Evolutionary conservation across 35 echinoderm and acorn worm species (phyloP), one percentile per base, ranked within the genome.

Genomic region (Apostichopus japonicus): DNA sequence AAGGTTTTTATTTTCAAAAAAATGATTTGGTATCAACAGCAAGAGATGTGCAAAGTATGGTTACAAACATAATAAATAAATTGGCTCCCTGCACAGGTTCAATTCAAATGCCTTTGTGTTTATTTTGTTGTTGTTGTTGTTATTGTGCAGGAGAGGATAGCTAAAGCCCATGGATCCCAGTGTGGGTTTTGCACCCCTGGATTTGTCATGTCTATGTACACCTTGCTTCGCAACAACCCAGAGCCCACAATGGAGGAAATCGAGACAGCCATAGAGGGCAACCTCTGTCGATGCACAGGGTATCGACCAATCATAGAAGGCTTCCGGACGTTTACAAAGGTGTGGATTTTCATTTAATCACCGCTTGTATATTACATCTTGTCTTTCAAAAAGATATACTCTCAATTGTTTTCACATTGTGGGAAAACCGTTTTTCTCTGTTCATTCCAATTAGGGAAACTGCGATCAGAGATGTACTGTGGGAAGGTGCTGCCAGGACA

Each of bases 141-240:
- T 67, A 67, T 67, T 0, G 0, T 67, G 63, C 91, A 91, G 94
- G 90, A 94, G 62, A 65, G 95, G 57, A 79, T 96, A 19, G 95
- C 95, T 51, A 96, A 96, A 59, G 83, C 93, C 24, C 95, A 96
- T 86, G 95, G 95, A 16, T 94, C 95, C 23, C 95, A 96, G 72
- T 96, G 95, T 93, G 95, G 95, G 10, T 96, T 96, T 78, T 96
- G 95, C 57, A 92, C 93, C 52, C 93, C 95, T 56, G 95, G 95
- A 3, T 92, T 96, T 79, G 95, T 98, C 14, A 98, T 98, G 96
- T 95, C 96, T 10, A 96, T 98, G 97, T 98, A 98, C 65, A 90
- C 97, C 55, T 90, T 98, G 22, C 91, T 98, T 23, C 77, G 97
- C 54, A 96, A 96, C 95, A 96, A 96, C 19, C 94, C 93, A 51